Evolutionary conservation across 2,888 invertebrate genomes (phyloP), one percentile per base, ranked within the genome.

Genomic region (Ethmia dodecea): DNA sequence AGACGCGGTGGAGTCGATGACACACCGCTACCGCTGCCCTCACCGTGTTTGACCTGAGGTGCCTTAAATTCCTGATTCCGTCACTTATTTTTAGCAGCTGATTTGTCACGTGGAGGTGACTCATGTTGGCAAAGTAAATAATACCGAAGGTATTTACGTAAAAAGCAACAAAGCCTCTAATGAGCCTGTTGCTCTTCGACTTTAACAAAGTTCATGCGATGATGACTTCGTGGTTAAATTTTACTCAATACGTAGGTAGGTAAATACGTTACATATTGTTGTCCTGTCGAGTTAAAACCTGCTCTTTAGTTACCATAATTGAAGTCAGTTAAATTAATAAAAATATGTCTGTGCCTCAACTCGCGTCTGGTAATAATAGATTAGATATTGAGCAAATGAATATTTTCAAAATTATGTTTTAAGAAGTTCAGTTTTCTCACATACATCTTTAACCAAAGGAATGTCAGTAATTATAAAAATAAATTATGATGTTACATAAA

Each of bases 31-130:
- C 11, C 12, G 26, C 12, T 18, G n/a, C n/a, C n/a, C n/a, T n/a
- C 44, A 43, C 52, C 50, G 48, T 58, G 44, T 60, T 62, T 55
- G 50, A 50, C 49, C 52, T 52, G 44, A 45, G 38, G 35, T 47
- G 45, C 47, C 45, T 38, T 52, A 49, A 43, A 47, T 43, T 49
- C 49, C 38, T 41, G 41, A 45, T 40, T 44, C 52, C 42, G 38
- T 35, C 22, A 24, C 47, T 55, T 59, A 57, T 55, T 59, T 58
- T 60, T 57, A 60, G 60, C 62, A 70, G 56, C 59, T 62, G 61
- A 68, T 62, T 44, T 45, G 54, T 60, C 54, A 52, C 45, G 37
- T 48, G 46, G 33, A 45, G 30, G 10, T 72, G 67, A 73, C 46
- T 71, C 69, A 31, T 43, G 1, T 22, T 31, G 32, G 28, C 35